These are phyloP conservation scores for Allophyes oxyacanthae DNA, from an alignment of 2,888 invertebrate genomes.

Conservation along the genomic window DNA sequence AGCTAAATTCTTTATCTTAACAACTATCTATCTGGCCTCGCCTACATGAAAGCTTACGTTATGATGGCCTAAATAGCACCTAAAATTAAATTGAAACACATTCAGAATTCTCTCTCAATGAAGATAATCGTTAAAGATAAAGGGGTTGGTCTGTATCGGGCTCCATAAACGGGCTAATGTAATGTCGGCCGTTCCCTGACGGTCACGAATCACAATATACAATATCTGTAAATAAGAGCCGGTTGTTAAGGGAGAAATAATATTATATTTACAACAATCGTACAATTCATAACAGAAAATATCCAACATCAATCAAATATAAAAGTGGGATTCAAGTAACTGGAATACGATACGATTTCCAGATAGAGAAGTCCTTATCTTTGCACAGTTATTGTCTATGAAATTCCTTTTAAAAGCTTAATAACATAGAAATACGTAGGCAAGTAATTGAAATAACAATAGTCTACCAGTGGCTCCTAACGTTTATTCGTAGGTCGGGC, in stretches of 20 bases:
- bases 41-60: constrained; percentile 25
- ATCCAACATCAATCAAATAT: constrained; percentile 26
- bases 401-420: no score
- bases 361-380: constrained; percentile 5
- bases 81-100: constrained; percentile 57
- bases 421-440: no score
- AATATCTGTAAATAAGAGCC: constrained; percentile 39
- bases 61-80: constrained; percentile 44
- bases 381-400: no score
- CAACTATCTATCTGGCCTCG: constrained; percentile 53
- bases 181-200: constrained; percentile 36
- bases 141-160: constrained; percentile 34
- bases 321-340: no score
- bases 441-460: no score
- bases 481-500: no score
- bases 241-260: constrained; percentile 20
- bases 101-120: constrained; percentile 44
- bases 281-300: no score
- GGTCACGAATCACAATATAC: constrained; percentile 28
- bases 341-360: constrained; percentile 15
- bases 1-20: constrained; percentile 66
- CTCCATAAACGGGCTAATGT: constrained; percentile 44
- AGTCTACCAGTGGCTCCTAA: no score
- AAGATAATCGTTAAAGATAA: constrained; percentile 53
- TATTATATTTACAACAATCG: constrained; percentile 11